Conservation (phyloP, 2,888 invertebrate species). For the Pterostichus madidus region DNA sequence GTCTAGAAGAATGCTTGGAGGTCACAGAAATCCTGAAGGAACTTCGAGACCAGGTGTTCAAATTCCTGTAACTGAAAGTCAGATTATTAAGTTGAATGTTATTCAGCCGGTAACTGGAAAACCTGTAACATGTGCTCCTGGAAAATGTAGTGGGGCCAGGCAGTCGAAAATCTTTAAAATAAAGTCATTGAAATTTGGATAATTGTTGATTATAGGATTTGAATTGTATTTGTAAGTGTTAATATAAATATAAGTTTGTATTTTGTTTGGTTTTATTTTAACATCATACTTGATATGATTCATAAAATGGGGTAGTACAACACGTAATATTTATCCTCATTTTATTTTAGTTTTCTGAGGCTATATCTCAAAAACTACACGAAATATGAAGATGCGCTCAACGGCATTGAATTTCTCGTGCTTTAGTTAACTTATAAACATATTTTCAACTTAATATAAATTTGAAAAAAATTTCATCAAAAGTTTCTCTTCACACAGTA, state of each 20-base stretch:
- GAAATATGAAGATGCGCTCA: too few relatives aligned
- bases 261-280: neutral
- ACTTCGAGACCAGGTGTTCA: neutral
- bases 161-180: conserved; percentile 38
- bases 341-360: too few relatives aligned
- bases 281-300: neutral
- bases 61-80: conserved; percentile 39
- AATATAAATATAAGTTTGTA: neutral
- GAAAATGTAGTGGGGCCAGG: conserved; percentile 26
- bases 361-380: too few relatives aligned
- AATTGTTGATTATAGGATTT: neutral
- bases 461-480: too few relatives aligned
- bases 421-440: too few relatives aligned
- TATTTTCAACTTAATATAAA: too few relatives aligned
- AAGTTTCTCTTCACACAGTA: too few relatives aligned
- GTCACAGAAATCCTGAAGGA: too few relatives aligned
- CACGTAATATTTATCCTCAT: too few relatives aligned
- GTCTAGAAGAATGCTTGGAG: too few relatives aligned
- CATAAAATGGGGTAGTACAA: too few relatives aligned
- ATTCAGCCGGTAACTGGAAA: conserved; percentile 7
- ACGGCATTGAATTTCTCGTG: too few relatives aligned
- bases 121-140: conserved; percentile 30
- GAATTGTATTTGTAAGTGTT: neutral
- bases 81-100: conserved; percentile 28
- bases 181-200: conserved; percentile 10